These are phyloP conservation scores for Xerus inauris DNA, from an alignment of 2,113 vertebrate genomes.

Conservation along the genomic window DNA sequence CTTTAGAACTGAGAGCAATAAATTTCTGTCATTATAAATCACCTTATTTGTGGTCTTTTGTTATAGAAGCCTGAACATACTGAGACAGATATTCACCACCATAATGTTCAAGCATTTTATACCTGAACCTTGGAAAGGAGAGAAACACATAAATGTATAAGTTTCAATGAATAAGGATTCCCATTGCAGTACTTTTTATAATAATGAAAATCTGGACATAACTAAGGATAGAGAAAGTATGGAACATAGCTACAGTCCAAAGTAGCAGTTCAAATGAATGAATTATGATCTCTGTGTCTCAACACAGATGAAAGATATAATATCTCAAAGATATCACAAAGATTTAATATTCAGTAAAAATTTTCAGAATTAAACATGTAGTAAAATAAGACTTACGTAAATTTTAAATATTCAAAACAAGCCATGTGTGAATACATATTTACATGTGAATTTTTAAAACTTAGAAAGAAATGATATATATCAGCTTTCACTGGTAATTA, in stretches of 20 bases:
- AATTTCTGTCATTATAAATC: not conserved
- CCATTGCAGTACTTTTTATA: not conserved
- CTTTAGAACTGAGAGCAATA: not conserved
- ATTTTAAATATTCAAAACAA: slow-evolving; percentile 41
- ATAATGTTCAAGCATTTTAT: not conserved
- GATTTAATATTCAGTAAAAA: not conserved
- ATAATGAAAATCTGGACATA: not conserved
- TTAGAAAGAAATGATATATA: not conserved
- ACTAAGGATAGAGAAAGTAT: not conserved
- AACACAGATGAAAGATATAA: not conserved
- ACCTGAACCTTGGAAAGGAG: not conserved
- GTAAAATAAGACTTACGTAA: not conserved
- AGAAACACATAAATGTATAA: not conserved
- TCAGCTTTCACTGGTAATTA: not conserved
- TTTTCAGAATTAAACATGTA: not conserved
- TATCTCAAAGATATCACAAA: not conserved
- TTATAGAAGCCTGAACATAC: not conserved
- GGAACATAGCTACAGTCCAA: not conserved
- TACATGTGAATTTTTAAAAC: slow-evolving; percentile 35
- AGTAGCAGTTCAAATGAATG: not conserved
- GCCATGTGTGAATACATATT: not conserved
- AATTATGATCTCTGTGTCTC: not conserved
- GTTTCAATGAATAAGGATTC: not conserved
- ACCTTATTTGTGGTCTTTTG: not conserved
- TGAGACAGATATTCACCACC: not conserved